These are phyloP conservation scores for Plagodis dolabraria DNA, from an alignment of 2,888 invertebrate genomes.

Conservation along the genomic window DNA sequence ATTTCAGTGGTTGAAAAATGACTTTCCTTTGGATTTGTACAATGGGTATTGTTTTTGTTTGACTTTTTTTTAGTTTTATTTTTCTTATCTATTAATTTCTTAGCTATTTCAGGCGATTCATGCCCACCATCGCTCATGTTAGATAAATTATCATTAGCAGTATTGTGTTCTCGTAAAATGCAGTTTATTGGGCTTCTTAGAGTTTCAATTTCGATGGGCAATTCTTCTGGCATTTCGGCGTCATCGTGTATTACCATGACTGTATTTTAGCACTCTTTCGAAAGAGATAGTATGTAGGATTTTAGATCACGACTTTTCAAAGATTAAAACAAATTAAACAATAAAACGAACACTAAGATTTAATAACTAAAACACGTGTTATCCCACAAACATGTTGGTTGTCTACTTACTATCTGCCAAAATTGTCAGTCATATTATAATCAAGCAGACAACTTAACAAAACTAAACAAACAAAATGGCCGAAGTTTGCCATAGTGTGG, in stretches of 20 bases:
- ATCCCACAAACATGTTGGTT: neutral
- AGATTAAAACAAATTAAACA: neutral
- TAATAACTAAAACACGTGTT: neutral
- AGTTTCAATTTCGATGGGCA: conserved; percentile 20
- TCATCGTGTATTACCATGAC: conserved; percentile 60
- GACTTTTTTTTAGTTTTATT: conserved; percentile 25
- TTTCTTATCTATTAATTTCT: conserved; percentile 9
- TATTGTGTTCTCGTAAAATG: neutral
- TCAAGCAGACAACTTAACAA: neutral
- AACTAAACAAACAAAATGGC: conserved; percentile 12
- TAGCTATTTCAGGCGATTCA: neutral
- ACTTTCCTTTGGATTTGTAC: conserved; percentile 18
- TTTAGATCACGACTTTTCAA: too few species aligned
- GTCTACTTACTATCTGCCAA: neutral
- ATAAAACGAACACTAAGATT: neutral
- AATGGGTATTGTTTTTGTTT: conserved; percentile 24
- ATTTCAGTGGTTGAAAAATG: conserved; percentile 39
- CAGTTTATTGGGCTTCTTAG: neutral
- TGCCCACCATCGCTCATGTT: neutral
- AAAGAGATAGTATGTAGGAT: too few species aligned
- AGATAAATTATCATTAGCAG: neutral
- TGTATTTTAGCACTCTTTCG: conserved; percentile 1
- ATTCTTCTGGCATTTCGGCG: conserved; percentile 44
- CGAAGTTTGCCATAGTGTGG: conserved; percentile 3
- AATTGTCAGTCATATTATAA: neutral